Evolutionary conservation across 2,113 vertebrate genomes (phyloP), one percentile per base, ranked within the genome.

Genomic region (Tetrax tetrax): DNA sequence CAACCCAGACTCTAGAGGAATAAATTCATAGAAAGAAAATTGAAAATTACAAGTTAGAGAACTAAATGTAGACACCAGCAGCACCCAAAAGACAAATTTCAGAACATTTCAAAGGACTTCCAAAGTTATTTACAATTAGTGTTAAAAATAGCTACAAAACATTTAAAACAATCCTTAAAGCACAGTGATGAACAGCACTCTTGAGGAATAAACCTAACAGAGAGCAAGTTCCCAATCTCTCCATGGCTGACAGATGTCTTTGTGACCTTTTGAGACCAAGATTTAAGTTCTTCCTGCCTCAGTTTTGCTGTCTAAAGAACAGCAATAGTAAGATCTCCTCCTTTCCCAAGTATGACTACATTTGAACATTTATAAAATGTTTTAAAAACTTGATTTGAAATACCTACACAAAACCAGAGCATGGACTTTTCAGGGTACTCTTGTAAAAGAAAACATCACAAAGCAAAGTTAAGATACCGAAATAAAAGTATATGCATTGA

Each of bases 131-230:
- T 96, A 79, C 64, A 92, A 89, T 64, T 79, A 87, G 29, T 74
- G 50, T 75, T 97, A 93, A 84, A 96, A 97, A 95, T 75, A 92
- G 79, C 78, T 57, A 83, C 3, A 6, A 87, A 95, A 65, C 19
- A 43, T 65, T 91, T 82, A 21, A 91, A 72, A 71, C 25, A 89
- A 43, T 89, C 53, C 47, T 90, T 93, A 91, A 86, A 93, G 48
- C 22, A 66, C 29, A 60, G 64, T 13, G 47, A 91, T 56, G 29
- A 95, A 72, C 57, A 95, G 4, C 16, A 68, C 20, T 43, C 61
- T 92, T 89, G 27, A 84, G 25, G 48, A 84, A 79, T 17, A 84
- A 89, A 64, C 3, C 7, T 22, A 83, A 41, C 19, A 37, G 29
- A 3, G 10, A 85, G 29, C 12, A 2, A 74, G 19, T 29, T 77